Base-by-base conservation (phyloP, 2,888 invertebrate genomes). In the Ormia ochracea region DNA sequence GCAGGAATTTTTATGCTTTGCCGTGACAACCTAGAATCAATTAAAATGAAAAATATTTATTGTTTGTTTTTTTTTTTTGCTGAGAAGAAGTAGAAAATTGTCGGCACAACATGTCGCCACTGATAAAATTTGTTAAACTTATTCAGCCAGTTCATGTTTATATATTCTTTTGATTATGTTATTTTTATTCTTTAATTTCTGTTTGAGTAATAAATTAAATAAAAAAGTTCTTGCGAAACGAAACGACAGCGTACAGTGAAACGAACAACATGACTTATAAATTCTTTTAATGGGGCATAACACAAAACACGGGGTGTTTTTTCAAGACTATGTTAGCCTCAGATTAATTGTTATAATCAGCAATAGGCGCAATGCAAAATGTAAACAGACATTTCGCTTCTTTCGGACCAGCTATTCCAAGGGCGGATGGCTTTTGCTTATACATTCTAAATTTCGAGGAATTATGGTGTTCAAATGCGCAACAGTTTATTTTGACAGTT, bases 211-310 rank as follows among this genome's bases (percentile, higher is more conserved):
- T 56, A 56, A 68, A 68, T 68, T 69, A 36, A 33, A 21, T 26
- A 69, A 33, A n/a, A 19, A 66, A 66, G 41, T 54, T 66, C 66
- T 36, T 48, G 26, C 36, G 31, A 14, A 14, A 65, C 6, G 14
- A 48, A 52, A 66, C 54, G 12, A n/a, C 7, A 38, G 4, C 52
- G 38, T 12, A 26, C 17, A 31, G 12, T 9, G 9, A 36, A 45
- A 17, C 14, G 23, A 17, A 1, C 26, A 14, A 19, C 48, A 56
- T 2, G 19, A 38, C 63, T 72, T 58, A 12, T 28, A 66, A 74
- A 58, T 74, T 28, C 21, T 74, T 74, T 65, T 66, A 74, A 65
- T 66, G 58, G 74, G 23, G 38, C 65, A 58, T 56, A 58, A 74
- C 56, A 58, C 56, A 38, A 28, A 45, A 45, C 38, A 36, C 31